Base-by-base conservation (phyloP, 1,140 invertebrate genomes). In the Drosophila watanabei region DNA sequence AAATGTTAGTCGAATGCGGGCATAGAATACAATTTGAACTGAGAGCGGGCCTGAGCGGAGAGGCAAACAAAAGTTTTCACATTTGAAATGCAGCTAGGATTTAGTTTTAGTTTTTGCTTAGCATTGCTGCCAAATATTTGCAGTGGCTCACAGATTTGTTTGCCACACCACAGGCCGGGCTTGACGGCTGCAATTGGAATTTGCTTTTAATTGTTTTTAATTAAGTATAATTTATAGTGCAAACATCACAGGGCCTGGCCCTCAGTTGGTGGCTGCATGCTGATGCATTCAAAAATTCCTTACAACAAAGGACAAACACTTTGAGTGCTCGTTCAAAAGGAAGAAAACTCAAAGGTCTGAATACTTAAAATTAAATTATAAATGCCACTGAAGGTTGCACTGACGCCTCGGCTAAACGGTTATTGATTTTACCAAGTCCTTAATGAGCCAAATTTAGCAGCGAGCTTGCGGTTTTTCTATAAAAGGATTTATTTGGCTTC, bases 181-280 rank as follows among this genome's bases (percentile, higher is more conserved):
- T 64, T 71, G 68, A 56, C 28, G 57, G 48, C 48, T 43, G 52
- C 35, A 79, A 63, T 48, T 80, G 48, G 75, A 84, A 89, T 89
- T 89, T 79, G 86, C 82, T 89, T 89, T 90, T 90, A 89, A 89
- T 89, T 89, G 86, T 89, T 90, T 89, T 89, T 89, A 89, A 89
- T 89, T 89, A 89, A 90, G 86, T 86, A 86, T 77, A 85, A 90
- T 89, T 89, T 89, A 86, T 89, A 73, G 82, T 60, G 71, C 86
- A 89, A 90, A 89, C 75, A 90, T 79, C 77, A 58, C 37, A 65
- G 80, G 77, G 51, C 60, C 54, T 43, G 43, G 30, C 30, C 56
- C 16, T 54, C 3, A 6, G n/a, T 57, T 32, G 56, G 33, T 60
- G 52, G 76, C 72, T 68, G 57, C 71, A 73, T 66, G 63, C 70